phyloP scores from a whole-genome alignment of 2,113 vertebrate genomes.

The Saguinus imperator region DNA sequence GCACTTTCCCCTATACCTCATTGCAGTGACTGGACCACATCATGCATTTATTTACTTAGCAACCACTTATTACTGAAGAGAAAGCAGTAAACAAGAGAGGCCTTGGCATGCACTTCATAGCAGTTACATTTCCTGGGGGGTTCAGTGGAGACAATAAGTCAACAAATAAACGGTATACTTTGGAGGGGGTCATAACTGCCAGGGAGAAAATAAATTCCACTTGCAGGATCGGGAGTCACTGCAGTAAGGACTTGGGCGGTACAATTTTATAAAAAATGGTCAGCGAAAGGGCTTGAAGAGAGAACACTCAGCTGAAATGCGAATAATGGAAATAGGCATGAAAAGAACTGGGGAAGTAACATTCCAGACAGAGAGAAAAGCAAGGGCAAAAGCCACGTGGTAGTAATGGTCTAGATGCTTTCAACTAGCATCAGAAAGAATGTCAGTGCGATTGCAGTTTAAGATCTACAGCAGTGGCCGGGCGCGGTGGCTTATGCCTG shows the following conservation, averaged over 20 bases:
- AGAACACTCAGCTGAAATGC: neutral
- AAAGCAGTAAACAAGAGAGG: neutral
- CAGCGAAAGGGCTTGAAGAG: neutral
- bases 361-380: neutral
- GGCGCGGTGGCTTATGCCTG: rapidly evolving
- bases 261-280: neutral
- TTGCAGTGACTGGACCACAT: neutral
- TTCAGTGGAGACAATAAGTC: neutral
- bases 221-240: neutral
- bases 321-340: neutral
- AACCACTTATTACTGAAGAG: neutral
- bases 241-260: neutral
- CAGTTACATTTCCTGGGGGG: neutral
- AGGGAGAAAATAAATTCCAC: neutral
- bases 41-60: neutral
- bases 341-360: neutral
- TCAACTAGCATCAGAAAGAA: neutral
- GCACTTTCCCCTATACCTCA: neutral
- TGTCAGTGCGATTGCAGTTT: neutral
- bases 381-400: neutral
- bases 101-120: neutral
- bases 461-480: neutral
- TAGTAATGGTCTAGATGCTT: neutral
- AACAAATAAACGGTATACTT: neutral
- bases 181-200: neutral